These are phyloP conservation scores for Zaprionus bogoriensis DNA, from an alignment of 2,888 invertebrate species.

Conservation along the genomic window DNA sequence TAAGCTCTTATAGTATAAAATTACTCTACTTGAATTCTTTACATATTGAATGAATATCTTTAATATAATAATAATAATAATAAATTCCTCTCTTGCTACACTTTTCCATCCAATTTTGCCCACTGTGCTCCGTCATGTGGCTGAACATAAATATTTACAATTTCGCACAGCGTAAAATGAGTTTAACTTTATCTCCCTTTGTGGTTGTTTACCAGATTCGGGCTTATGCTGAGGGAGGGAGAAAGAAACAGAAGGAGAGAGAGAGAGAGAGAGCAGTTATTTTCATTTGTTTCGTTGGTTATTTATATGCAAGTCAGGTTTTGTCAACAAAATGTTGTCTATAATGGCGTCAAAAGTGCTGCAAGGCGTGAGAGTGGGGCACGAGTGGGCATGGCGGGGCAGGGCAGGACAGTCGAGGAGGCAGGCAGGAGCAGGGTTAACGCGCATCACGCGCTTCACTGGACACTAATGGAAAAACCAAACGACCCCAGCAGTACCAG, in stretches of 20 bases:
- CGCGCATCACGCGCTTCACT: slow-evolving; percentile 68
- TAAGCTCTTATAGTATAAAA: too few species aligned
- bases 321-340: slow-evolving; percentile 57
- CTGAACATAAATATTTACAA: slow-evolving; percentile 74
- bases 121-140: slow-evolving; percentile 34
- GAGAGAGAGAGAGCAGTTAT: slow-evolving; percentile 20
- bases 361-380: neutral
- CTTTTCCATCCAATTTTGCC: neutral
- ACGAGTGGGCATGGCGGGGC: neutral
- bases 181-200: slow-evolving; percentile 75
- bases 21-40: too few species aligned
- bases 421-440: slow-evolving; percentile 31
- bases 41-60: too few species aligned
- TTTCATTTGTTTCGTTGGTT: slow-evolving; percentile 56
- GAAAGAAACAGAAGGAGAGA: neutral
- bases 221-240: slow-evolving; percentile 30
- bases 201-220: slow-evolving; percentile 68
- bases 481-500: slow-evolving; percentile 2
- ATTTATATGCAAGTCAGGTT: slow-evolving; percentile 80
- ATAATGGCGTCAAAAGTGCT: slow-evolving; percentile 68
- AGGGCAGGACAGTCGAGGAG: slow-evolving; percentile 13
- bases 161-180: slow-evolving; percentile 73
- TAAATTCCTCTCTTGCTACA: too few species aligned
- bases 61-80: too few species aligned
- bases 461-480: slow-evolving; percentile 72